Base-by-base conservation (phyloP, 2,113 vertebrate genomes). In the Chionodraco myersi region DNA sequence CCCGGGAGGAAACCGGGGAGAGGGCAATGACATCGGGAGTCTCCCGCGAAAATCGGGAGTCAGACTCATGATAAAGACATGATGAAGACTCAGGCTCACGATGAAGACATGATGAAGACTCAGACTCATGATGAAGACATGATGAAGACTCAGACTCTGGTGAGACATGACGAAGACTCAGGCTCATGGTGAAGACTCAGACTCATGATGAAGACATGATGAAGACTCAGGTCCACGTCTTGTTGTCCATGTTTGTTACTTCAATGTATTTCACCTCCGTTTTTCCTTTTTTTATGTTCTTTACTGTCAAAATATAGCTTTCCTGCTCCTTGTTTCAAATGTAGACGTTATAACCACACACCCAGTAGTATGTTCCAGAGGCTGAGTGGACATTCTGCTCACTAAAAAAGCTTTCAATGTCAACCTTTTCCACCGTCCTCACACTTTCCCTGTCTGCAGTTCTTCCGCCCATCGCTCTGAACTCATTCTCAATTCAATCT, bases 401-500 rank as follows among this genome's bases (percentile, higher is more conserved):
- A 36, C 4, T 4, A 2, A n/a, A 10, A 34, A 9, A 11, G 30
- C 30, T 74, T 15, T 62, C 49, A 49, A 36, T 62, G 71, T 69
- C 57, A 61, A 5, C 5, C n/a, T 44, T 6, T 58, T 16, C 0
- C 13, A 10, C 49, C 3, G 0, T 57, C 49, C 26, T 75, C 49
- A 44, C 72, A 30, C 52, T 30, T 30, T 44, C 21, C 15, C 8
- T 45, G 16, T 56, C 63, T 56, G 41, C 23, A 44, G 36, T 23
- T 57, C 64, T 36, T 51, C 45, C 26, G 41, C 18, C 11, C 5
- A 4, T 69, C 23, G 14, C 49, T 62, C 41, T 47, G 16, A 14
- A 23, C 63, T 56, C 48, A 10, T 34, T 47, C 49, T 56, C 30
- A 21, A 45, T 69, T 63, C 44, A 51, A 58, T 65, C 79, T 82